Conservation (phyloP, 2,113 vertebrate genomes). For the Scartelaos histophorus region DNA sequence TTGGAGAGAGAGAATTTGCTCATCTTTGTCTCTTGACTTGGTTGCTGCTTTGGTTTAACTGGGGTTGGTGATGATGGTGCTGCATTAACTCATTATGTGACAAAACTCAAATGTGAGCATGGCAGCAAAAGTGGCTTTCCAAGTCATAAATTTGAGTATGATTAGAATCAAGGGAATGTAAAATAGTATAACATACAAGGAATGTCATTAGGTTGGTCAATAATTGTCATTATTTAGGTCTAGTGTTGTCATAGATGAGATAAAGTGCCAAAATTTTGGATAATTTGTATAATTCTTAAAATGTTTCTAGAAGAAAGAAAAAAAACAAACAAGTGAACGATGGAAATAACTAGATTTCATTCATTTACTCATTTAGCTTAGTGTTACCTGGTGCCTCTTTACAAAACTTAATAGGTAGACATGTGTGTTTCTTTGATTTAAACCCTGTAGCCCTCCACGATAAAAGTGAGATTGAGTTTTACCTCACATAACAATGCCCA, state of each 20-base stretch:
- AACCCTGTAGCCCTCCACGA: constrained; percentile 60
- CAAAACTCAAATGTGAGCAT: constrained; percentile 79
- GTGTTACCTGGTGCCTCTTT: background rate
- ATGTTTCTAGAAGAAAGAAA: no score
- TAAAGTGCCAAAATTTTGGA: no score
- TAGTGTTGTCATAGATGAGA: no score
- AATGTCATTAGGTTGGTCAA: no score
- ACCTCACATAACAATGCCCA: constrained; percentile 48
- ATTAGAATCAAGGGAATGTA: background rate
- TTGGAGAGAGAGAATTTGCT: constrained; percentile 72
- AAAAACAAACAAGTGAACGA: background rate
- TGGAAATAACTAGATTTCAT: background rate
- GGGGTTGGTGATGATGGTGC: constrained; percentile 24
- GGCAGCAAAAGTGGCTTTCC: constrained; percentile 79
- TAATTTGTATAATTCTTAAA: no score
- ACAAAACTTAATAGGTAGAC: background rate
- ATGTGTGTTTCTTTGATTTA: constrained; percentile 29
- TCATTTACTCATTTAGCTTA: background rate
- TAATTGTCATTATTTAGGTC: no score
- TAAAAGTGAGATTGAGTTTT: constrained; percentile 70
- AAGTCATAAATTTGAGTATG: constrained; percentile 20
- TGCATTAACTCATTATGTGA: constrained; percentile 80
- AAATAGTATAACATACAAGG: no score
- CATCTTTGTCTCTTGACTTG: constrained; percentile 54
- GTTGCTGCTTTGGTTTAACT: constrained; percentile 41